Percentiles rank a stretch among this genome's conserved stretches.
These are phyloP conservation scores for Drosophila nannoptera DNA, from an alignment of 1,140 invertebrate species.

Conservation along the genomic window DNA sequence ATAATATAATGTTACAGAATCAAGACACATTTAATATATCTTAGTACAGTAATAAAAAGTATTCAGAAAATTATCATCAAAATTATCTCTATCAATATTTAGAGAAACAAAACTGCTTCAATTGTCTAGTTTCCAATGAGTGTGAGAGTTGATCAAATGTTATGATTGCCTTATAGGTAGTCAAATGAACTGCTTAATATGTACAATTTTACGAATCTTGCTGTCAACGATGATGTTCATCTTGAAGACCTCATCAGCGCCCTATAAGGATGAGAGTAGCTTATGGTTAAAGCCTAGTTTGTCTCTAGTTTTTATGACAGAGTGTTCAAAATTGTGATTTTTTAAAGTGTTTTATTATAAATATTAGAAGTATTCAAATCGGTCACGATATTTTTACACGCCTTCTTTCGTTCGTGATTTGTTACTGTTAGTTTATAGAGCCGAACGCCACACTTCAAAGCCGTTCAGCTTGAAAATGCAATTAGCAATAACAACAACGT, in stretches of 20 bases:
- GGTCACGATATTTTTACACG: constrained; percentile 21
- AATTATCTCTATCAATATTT: neutral
- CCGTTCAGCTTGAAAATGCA: constrained; percentile 74
- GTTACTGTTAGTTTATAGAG: constrained; percentile 65
- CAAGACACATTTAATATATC: constrained; percentile 27
- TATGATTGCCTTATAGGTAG: constrained; percentile 8
- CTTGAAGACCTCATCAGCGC: constrained; percentile 8
- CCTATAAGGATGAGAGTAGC: neutral
- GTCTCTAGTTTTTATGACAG: constrained; percentile 10
- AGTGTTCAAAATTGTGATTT: constrained; percentile 12
- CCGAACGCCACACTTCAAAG: constrained; percentile 54
- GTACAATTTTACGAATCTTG: neutral
- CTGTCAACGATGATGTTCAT: neutral
- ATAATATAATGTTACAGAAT: constrained; percentile 51
- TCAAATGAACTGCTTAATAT: neutral
- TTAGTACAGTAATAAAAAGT: constrained; percentile 25
- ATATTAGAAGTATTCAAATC: constrained; percentile 14
- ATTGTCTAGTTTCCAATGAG: constrained; percentile 5
- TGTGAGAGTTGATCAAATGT: constrained; percentile 18
- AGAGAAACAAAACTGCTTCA: constrained; percentile 8
- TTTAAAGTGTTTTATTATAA: neutral
- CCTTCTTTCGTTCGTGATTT: constrained; percentile 30
- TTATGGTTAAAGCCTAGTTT: neutral
- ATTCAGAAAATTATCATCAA: constrained; percentile 13
- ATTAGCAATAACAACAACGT: constrained; percentile 62